Base-by-base conservation (phyloP, 2,888 invertebrate genomes). In the Branchellion lobata region DNA sequence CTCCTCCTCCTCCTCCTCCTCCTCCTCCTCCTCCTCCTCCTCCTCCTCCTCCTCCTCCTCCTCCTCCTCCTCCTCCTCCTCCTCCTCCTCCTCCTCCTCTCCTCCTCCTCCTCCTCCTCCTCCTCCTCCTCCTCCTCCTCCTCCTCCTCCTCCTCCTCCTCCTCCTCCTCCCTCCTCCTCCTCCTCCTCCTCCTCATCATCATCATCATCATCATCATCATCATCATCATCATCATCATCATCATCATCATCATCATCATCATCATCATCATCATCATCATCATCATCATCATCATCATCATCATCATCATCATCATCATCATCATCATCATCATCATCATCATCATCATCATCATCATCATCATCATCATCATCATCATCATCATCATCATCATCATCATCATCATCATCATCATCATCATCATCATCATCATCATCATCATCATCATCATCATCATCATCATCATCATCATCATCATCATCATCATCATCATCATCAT, bases 141-240 rank as follows among this genome's bases (percentile, higher is more conserved):
- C 53, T 51, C 53, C 53, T 51, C 53, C 53, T 51, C 53, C 53
- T 51, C 53, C 53, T 51, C 53, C 53, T 51, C 53, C 53, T 51
- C 53, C 53, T 51, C 53, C 53, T 14, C 53, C n/a, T n/a, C 40
- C 40, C 14, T 5, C 40, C 40, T 8, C 40, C 14, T 40, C 40
- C 5, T 40, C 40, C 36, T 77, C 69, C 21, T 80, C 69, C 1
- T 76, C 76, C n/a, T 51, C 78, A 61, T 78, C 78, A 61, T 78
- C 73, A n/a, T 78, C 61, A 68, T 80, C 72, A 71, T 78, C 72
- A 72, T 80, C 78, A 80, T 78, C 80, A 80, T 78, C 78, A 71
- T 78, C 78, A 71, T 80, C 71, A 78, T 80, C 78, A 78, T 78
- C 79, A 79, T 72, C 79, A 81, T 79, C 79, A 76, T 69, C 75